Percentiles rank a stretch among this genome's conserved stretches.
Evolutionary conservation across 2,797 vertebrate genomes (phyloP).

Genomic region (Poeciliopsis paucimaculata): DNA sequence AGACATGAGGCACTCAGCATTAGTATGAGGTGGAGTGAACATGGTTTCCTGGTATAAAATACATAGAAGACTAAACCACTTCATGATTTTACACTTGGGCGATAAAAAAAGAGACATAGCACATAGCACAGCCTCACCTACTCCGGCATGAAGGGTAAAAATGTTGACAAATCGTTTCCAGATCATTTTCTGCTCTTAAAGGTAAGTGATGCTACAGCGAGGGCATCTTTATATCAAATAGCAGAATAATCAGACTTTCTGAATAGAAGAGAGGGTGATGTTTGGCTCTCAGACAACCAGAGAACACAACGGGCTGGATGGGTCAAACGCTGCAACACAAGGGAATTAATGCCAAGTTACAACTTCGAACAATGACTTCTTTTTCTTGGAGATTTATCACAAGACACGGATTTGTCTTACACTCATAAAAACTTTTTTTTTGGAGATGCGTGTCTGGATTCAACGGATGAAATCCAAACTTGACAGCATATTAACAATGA

Average conservation of each 20-base stretch:
- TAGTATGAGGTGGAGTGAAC: slow-evolving; percentile 59
- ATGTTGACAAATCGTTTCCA: slow-evolving; percentile 39
- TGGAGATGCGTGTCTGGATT: slow-evolving; percentile 58
- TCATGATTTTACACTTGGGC: slow-evolving; percentile 16
- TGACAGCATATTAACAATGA: slow-evolving; percentile 56
- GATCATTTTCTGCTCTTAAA: slow-evolving; percentile 33
- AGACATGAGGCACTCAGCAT: slow-evolving; percentile 76
- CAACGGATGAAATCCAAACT: slow-evolving; percentile 49
- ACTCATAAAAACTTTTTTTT: slow-evolving; percentile 63
- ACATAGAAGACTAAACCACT: slow-evolving; percentile 40
- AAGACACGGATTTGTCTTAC: slow-evolving; percentile 67
- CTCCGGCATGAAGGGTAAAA: slow-evolving; percentile 29
- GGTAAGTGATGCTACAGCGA: slow-evolving; percentile 40
- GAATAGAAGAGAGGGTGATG: slow-evolving; percentile 36
- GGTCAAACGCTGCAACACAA: slow-evolving; percentile 33
- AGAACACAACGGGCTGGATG: slow-evolving; percentile 10
- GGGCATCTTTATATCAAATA: slow-evolving; percentile 42
- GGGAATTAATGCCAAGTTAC: slow-evolving; percentile 33
- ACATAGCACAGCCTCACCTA: slow-evolving; percentile 25
- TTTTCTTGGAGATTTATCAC: slow-evolving; percentile 40
- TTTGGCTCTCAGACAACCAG: slow-evolving; percentile 32
- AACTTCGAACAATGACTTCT: slow-evolving; percentile 22
- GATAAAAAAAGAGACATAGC: slow-evolving; percentile 30
- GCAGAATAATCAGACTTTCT: slow-evolving; percentile 20
- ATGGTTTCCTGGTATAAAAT: slow-evolving; percentile 38